Evolutionary conservation across 2,113 vertebrate genomes (phyloP).

Genomic region (Cyprinodon variegatus): DNA sequence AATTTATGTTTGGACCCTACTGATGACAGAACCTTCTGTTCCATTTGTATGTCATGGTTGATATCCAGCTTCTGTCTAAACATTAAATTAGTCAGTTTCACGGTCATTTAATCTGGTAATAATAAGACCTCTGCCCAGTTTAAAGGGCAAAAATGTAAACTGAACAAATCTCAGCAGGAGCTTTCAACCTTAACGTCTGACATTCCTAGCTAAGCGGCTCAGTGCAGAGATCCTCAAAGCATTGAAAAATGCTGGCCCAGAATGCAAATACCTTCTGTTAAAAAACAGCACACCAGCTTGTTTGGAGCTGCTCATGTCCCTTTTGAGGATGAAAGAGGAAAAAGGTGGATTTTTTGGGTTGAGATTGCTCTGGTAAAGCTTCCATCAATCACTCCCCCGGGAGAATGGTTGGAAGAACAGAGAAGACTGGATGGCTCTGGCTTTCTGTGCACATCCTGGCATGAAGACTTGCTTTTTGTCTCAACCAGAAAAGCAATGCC

Average conservation of each 20-base stretch:
- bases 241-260: conserved; percentile 28
- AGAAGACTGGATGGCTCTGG: conserved; percentile 20
- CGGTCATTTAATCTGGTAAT: conserved; percentile 39
- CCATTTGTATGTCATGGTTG: conserved; percentile 29
- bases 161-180: conserved; percentile 45
- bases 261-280: conserved; percentile 56
- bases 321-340: conserved; percentile 53
- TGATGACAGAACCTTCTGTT: conserved; percentile 49
- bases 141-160: conserved; percentile 28
- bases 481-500: conserved; percentile 29
- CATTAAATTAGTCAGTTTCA: conserved; percentile 32
- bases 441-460: conserved; percentile 46
- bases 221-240: conserved; percentile 40
- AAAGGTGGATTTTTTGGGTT: conserved; percentile 47
- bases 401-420: conserved; percentile 46
- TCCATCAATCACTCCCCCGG: conserved; percentile 54
- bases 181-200: conserved; percentile 43
- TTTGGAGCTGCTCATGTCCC: conserved; percentile 53
- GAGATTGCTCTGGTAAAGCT: conserved; percentile 60
- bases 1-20: conserved; percentile 50
- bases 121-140: conserved; percentile 16
- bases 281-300: conserved; percentile 43
- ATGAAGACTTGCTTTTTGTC: conserved; percentile 52
- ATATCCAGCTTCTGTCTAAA: conserved; percentile 39
- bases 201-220: conserved; percentile 43